These are phyloP conservation scores for Falco novaeseelandiae DNA, from an alignment of 2,797 vertebrate genomes.

Conservation along the genomic window DNA sequence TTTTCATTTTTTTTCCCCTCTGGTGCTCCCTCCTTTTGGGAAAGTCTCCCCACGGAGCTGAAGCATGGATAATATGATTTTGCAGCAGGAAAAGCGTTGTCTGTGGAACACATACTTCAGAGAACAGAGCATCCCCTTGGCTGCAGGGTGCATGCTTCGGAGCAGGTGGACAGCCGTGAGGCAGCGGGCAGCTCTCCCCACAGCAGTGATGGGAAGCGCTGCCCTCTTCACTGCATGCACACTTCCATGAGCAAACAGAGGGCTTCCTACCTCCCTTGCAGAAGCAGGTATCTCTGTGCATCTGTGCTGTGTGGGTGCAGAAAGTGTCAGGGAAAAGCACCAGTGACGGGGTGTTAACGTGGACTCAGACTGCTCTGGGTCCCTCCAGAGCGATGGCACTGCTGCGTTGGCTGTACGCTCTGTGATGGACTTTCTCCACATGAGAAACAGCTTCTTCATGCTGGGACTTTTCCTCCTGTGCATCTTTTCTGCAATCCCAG, in stretches of 20 bases:
- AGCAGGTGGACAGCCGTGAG: not conserved
- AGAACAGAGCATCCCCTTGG: not conserved
- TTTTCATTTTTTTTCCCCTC: not conserved
- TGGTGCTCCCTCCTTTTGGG: not conserved
- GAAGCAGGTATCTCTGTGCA: not conserved
- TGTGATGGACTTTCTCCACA: not conserved
- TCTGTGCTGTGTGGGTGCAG: not conserved
- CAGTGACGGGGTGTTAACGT: fast-evolving
- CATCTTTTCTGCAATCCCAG: not conserved
- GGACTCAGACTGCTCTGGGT: fast-evolving
- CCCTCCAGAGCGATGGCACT: not conserved
- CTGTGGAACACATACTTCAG: fast-evolving
- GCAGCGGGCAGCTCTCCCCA: not conserved
- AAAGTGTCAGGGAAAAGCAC: not conserved
- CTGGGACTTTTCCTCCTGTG: not conserved
- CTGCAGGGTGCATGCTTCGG: not conserved
- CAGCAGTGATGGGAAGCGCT: fast-evolving
- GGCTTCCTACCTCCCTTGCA: not conserved
- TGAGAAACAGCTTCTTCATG: not conserved
- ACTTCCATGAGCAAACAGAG: not conserved
- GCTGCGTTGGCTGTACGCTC: fast-evolving
- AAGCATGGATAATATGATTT: not conserved
- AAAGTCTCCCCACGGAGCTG: not conserved
- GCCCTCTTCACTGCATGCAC: not conserved
- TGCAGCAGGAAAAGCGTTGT: fast-evolving